Percentiles rank a stretch among this genome's conserved stretches.
These are phyloP conservation scores for Drusus annulatus DNA, from an alignment of 1,140 invertebrate species.

Conservation along the genomic window DNA sequence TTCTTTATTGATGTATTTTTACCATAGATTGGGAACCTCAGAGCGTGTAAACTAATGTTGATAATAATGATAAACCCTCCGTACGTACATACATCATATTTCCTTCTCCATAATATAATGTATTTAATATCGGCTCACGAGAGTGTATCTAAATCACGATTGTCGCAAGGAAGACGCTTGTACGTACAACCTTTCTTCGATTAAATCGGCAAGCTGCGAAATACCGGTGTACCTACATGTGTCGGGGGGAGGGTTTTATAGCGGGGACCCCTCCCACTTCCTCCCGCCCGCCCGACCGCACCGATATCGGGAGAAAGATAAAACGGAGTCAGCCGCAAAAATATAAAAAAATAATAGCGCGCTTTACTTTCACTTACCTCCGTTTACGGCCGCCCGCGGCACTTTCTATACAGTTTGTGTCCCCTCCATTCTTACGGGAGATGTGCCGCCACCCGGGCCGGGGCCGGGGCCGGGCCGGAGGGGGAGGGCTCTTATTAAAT, in stretches of 20 bases:
- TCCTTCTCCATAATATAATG: too few species aligned
- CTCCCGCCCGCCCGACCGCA: background rate
- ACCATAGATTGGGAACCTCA: too few species aligned
- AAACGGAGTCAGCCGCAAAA: conserved; percentile 18
- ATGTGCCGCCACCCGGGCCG: background rate
- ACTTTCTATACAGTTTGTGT: conserved; percentile 14
- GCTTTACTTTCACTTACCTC: conserved; percentile 32
- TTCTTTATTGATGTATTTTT: too few species aligned
- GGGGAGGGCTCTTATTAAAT: too few species aligned
- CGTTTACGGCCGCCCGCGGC: conserved; percentile 16
- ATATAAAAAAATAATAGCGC: conserved; percentile 33
- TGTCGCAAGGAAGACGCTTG: background rate
- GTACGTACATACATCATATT: too few species aligned
- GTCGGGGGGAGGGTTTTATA: conserved; percentile 6
- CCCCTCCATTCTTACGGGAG: background rate
- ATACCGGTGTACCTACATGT: background rate
- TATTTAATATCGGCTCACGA: background rate
- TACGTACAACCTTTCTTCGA: background rate
- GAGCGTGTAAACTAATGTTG: too few species aligned
- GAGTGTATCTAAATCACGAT: background rate
- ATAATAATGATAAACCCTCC: too few species aligned
- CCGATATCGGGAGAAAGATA: conserved; percentile 23
- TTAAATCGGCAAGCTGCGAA: conserved; percentile 15
- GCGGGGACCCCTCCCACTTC: background rate
- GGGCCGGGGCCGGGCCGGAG: background rate